Percentiles rank a stretch among this genome's conserved stretches.
These are phyloP conservation scores for Stenopsyche tienmushanensis DNA, from an alignment of 1,140 invertebrate species.

Conservation along the genomic window DNA sequence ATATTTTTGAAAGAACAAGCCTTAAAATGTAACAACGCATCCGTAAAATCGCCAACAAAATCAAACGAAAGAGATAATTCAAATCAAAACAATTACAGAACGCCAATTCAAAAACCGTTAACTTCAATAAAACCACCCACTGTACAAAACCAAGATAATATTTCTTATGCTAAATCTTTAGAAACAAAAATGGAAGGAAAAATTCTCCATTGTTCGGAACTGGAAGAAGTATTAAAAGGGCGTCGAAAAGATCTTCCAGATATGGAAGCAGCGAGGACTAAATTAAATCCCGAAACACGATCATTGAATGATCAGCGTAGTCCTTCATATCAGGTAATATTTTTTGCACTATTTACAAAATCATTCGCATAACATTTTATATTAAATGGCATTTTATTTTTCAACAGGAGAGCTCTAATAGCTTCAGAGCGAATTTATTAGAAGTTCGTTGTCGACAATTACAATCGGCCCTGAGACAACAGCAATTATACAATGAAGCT, in stretches of 20 bases:
- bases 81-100: constrained; percentile 39
- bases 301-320: constrained; percentile 13
- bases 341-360: neutral
- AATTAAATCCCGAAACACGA: constrained; percentile 27
- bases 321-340: constrained; percentile 32
- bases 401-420: constrained; percentile 10
- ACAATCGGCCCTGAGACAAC: constrained; percentile 61
- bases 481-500: constrained; percentile 64
- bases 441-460: constrained; percentile 65
- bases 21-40: constrained; percentile 21
- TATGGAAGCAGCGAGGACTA: constrained; percentile 45
- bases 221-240: constrained; percentile 37
- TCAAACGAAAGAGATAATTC: neutral
- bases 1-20: constrained; percentile 37
- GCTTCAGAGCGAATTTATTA: constrained; percentile 47
- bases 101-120: constrained; percentile 38
- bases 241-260: constrained; percentile 37
- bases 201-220: constrained; percentile 41
- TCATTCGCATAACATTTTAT: too few relatives aligned
- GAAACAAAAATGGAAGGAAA: constrained; percentile 48
- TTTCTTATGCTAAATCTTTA: neutral
- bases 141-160: neutral
- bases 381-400: constrained; percentile 11
- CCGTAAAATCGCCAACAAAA: constrained; percentile 16
- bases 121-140: neutral